These are phyloP conservation scores for Narcine bancroftii DNA, from an alignment of 2,113 vertebrate species.

Conservation along the genomic window DNA sequence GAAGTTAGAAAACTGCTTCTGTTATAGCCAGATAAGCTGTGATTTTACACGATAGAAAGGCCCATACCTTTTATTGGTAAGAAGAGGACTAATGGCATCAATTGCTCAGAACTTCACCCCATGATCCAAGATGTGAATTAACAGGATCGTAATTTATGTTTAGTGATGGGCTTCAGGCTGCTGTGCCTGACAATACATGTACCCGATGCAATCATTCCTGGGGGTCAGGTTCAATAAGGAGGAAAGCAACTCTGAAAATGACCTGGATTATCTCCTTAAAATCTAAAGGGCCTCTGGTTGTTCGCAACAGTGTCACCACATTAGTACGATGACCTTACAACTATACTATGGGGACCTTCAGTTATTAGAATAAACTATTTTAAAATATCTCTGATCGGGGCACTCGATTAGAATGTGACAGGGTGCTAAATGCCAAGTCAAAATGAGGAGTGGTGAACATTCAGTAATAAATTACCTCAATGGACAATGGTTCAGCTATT, in stretches of 20 bases:
- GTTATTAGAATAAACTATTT: slow-evolving; percentile 45
- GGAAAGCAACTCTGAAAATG: background rate
- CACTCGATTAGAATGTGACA: slow-evolving; percentile 58
- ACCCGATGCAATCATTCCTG: slow-evolving; percentile 43
- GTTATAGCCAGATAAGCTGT: slow-evolving; percentile 39
- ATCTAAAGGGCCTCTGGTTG: background rate
- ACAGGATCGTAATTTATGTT: slow-evolving; percentile 39
- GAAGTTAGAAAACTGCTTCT: slow-evolving; percentile 38
- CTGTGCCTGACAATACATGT: slow-evolving; percentile 39
- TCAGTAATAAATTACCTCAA: slow-evolving; percentile 75
- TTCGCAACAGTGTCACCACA: background rate
- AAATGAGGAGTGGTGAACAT: slow-evolving; percentile 60
- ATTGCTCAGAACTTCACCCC: slow-evolving; percentile 40
- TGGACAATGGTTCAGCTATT: slow-evolving; percentile 56
- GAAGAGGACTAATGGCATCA: slow-evolving; percentile 21
- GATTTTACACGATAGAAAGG: slow-evolving; percentile 39
- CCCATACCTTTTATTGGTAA: slow-evolving; percentile 35
- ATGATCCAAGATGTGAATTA: slow-evolving; percentile 39
- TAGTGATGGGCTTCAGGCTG: slow-evolving; percentile 38
- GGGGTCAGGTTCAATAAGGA: slow-evolving; percentile 42
- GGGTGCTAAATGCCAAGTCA: slow-evolving; percentile 58
- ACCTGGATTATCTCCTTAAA: background rate
- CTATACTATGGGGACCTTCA: background rate
- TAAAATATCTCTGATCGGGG: slow-evolving; percentile 46
- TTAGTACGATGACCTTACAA: background rate